phyloP scores from a whole-genome alignment of 2,888 invertebrate genomes.

The Lepetodrilus schrolli region DNA sequence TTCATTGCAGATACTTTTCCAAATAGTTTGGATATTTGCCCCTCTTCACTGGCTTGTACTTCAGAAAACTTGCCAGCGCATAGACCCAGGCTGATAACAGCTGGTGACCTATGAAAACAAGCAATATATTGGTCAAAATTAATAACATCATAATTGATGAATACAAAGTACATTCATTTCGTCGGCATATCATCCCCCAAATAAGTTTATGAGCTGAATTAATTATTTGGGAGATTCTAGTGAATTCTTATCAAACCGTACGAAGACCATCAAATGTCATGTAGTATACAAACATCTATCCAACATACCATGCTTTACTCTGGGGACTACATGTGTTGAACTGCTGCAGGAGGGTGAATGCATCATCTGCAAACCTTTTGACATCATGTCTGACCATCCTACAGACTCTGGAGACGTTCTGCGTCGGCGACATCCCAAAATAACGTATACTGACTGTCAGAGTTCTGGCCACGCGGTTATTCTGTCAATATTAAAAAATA shows the following conservation, averaged over 20 bases:
- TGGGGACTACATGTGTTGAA: slow-evolving; percentile 71
- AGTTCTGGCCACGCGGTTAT: slow-evolving; percentile 86
- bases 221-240: no score
- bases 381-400: slow-evolving; percentile 81
- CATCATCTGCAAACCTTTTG: slow-evolving; percentile 81
- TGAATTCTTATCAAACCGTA: no score
- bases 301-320: slow-evolving; percentile 66
- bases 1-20: no score
- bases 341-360: slow-evolving; percentile 82
- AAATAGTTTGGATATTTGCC: slow-evolving; percentile 51
- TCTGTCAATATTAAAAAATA: slow-evolving; percentile 78
- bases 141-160: not conserved
- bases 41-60: slow-evolving; percentile 33
- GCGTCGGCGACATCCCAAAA: slow-evolving; percentile 78
- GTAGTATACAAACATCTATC: not conserved
- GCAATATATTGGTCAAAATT: not conserved
- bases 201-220: no score
- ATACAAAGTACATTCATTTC: not conserved
- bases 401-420: slow-evolving; percentile 80
- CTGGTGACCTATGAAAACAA: slow-evolving; percentile 76
- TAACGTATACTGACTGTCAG: slow-evolving; percentile 85
- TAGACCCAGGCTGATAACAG: slow-evolving; percentile 84
- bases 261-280: not conserved
- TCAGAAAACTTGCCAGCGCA: slow-evolving; percentile 84
- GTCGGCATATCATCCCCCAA: not conserved